Evolutionary conservation across 2,113 vertebrate species (phyloP), one percentile per base, ranked within the genome.

Genomic region (Raja brachyura): DNA sequence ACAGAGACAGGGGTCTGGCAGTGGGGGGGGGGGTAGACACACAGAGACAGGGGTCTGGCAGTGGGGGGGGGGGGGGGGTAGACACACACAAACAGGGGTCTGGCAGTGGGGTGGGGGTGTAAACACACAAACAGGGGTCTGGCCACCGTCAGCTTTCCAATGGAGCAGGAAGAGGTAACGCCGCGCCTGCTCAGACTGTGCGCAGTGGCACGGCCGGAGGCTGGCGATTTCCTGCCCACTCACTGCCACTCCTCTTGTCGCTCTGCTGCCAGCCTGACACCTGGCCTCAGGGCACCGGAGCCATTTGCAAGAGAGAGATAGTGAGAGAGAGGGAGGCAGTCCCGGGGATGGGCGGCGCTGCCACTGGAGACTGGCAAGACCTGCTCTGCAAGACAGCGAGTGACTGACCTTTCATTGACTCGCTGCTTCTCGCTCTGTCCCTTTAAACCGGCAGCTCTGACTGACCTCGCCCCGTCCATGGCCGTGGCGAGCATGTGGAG

Each of bases 111-210:
- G 39, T 48, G 39, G n/a, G n/a, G n/a, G n/a, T 48, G 39, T 48
- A 48, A 3, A 48, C 39, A 48, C 1, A 48, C 39, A 48, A 3
- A 48, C 39, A 48, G 39, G 39, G 0, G 39, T 48, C 39, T 48
- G 39, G 39, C 39, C 39, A 48, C 39, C 39, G 39, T 48, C 39
- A 48, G 39, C 39, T 48, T 48, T 48, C 39, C 39, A 48, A 48
- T 73, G 70, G 75, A 31, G 66, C 90, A 92, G 90, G 90, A 74
- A 73, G 90, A 54, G 68, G 39, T 73, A 20, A 13, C 22, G 18
- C 66, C 25, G 90, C 90, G 90, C 90, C 9, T 48, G 63, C 90
- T 92, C 88, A 92, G 88, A 73, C 16, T 14, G 85, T 5, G 56
- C 8, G 63, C 86, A 66, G 54, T 88, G 59, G 1, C 54, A 63